Evolutionary conservation across 2,888 invertebrate species (phyloP).

Genomic region (Oscheius sp.): DNA sequence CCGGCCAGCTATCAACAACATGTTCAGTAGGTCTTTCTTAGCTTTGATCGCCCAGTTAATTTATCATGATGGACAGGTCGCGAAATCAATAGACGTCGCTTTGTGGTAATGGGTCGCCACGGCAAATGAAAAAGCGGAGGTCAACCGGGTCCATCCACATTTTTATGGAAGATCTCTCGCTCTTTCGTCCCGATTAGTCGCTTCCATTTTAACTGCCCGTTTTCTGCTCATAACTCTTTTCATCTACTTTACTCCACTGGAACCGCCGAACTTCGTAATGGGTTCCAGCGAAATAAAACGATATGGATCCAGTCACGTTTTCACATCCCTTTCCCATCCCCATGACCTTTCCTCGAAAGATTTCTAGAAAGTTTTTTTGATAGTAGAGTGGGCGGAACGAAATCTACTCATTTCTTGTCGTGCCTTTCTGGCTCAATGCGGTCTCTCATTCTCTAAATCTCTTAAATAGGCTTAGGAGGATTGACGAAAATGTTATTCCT

Average conservation of each 20-base stretch:
- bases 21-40: slow-evolving; percentile 53
- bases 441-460: not conserved
- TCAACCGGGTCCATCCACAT: not conserved
- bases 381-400: no score
- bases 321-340: no score
- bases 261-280: no score
- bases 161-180: not conserved
- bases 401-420: no score
- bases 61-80: not conserved
- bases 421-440: not conserved
- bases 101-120: slow-evolving; percentile 16
- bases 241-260: no score
- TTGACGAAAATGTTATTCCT: no score
- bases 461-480: no score
- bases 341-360: no score
- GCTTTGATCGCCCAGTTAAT: not conserved
- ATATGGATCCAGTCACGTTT: no score
- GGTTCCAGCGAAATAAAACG: no score
- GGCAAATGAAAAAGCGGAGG: not conserved
- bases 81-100: slow-evolving; percentile 11
- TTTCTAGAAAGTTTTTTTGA: no score
- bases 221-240: no score
- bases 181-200: not conserved
- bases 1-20: slow-evolving; percentile 69
- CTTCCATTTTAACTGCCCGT: not conserved